Evolutionary conservation across 2,113 vertebrate genomes (phyloP).

Genomic region (Noctilio leporinus): DNA sequence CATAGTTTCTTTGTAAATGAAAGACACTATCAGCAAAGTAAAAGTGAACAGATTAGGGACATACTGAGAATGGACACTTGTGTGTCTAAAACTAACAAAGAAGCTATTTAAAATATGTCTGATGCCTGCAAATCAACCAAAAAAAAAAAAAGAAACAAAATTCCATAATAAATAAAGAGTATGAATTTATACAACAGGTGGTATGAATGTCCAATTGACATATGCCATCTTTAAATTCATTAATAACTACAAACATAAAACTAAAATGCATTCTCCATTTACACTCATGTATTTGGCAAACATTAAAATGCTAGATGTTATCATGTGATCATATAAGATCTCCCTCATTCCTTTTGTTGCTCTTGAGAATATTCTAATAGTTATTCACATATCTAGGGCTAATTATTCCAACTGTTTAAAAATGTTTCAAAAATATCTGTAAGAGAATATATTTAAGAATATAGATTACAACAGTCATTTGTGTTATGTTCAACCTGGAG

Average conservation of each 20-base stretch:
- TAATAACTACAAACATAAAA: not conserved
- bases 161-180: not conserved
- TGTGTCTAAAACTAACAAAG: not conserved
- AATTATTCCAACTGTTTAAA: not conserved
- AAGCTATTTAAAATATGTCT: not conserved
- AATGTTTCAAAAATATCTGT: not conserved
- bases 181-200: not conserved
- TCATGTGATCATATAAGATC: not conserved
- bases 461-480: not conserved
- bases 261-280: not conserved
- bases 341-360: not conserved
- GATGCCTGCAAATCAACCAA: not conserved
- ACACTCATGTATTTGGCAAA: not conserved
- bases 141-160: not conserved
- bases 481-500: not conserved
- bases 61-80: not conserved
- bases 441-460: not conserved
- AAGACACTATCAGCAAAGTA: not conserved
- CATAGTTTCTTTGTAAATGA: not conserved
- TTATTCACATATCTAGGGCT: not conserved
- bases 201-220: not conserved
- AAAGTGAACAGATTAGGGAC: not conserved
- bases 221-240: not conserved
- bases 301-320: not conserved
- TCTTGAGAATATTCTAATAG: not conserved